Conservation (phyloP, 1,140 invertebrate genomes). For the Probaryconus sp. region DNA sequence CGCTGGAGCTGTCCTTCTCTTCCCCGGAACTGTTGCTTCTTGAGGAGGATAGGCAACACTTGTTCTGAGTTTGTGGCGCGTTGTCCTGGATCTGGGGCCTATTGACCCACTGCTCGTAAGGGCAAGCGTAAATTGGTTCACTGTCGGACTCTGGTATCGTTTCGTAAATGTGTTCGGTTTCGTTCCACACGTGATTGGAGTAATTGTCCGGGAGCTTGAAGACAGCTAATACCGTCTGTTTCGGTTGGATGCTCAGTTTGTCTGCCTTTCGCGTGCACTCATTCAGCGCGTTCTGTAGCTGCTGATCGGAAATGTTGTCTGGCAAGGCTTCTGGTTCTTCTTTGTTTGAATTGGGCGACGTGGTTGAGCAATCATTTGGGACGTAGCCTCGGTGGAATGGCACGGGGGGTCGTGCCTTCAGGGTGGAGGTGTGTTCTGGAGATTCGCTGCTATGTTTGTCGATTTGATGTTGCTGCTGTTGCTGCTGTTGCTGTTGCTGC, state of each 20-base stretch:
- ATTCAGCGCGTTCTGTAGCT: constrained; percentile 67
- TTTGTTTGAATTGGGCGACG: constrained; percentile 28
- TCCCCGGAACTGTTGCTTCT: constrained; percentile 79
- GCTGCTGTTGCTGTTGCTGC: constrained; percentile 68
- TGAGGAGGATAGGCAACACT: constrained; percentile 74
- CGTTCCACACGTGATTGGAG: constrained; percentile 72
- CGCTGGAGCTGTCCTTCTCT: constrained; percentile 84
- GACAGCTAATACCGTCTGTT: constrained; percentile 49
- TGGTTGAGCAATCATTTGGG: constrained; percentile 8
- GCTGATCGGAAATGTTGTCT: constrained; percentile 41
- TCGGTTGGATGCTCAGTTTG: constrained; percentile 57
- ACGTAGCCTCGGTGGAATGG: constrained; percentile 45
- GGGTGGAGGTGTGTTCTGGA: constrained; percentile 50
- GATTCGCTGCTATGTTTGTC: constrained; percentile 63
- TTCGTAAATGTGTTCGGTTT: constrained; percentile 84
- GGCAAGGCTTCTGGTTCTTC: constrained; percentile 12
- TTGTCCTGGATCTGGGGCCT: constrained; percentile 38
- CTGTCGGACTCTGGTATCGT: constrained; percentile 83
- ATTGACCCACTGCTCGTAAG: constrained; percentile 78
- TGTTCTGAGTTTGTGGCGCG: constrained; percentile 44
- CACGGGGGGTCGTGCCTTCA: constrained; percentile 56
- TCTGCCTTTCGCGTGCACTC: constrained; percentile 72
- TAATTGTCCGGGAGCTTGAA: constrained; percentile 70
- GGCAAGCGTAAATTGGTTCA: constrained; percentile 83
- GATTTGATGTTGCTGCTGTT: constrained; percentile 66